phyloP scores from a whole-genome alignment of 2,888 invertebrate species.

The Acanthococcus lagerstroemiae region DNA sequence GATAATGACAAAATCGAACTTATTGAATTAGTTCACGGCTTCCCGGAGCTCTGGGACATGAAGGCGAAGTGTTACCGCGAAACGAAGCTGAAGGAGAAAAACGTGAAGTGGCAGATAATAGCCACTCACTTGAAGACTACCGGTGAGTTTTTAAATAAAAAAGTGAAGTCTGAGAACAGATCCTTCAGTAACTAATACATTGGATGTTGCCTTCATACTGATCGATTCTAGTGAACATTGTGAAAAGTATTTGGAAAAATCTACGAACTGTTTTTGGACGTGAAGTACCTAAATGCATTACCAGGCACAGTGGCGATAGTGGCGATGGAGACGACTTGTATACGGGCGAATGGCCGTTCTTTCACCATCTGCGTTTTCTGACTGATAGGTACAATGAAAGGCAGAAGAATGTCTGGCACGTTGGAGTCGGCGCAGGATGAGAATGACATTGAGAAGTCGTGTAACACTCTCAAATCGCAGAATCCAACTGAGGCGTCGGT shows the following conservation, averaged over 20 bases:
- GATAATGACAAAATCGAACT: neutral
- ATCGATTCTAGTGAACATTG: neutral
- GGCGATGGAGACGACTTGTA: neutral
- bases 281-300: neutral
- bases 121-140: neutral
- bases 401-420: neutral
- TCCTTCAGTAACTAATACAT: neutral
- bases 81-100: neutral
- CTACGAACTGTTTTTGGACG: neutral
- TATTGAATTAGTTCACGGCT: neutral
- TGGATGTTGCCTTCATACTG: neutral
- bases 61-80: neutral
- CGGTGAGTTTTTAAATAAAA: neutral
- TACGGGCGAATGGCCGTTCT: neutral
- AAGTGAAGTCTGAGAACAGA: neutral
- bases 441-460: neutral
- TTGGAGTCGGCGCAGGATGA: neutral
- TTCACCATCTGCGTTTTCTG: neutral
- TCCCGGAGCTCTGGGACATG: neutral
- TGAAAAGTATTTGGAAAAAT: neutral
- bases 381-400: neutral
- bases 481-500: neutral
- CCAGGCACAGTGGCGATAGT: neutral
- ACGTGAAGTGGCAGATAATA: neutral
- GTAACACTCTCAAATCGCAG: neutral